Percentiles rank a stretch among this genome's conserved stretches.
Evolutionary conservation across 2,113 vertebrate species (phyloP).

Genomic region (Ardeotis arabs): DNA sequence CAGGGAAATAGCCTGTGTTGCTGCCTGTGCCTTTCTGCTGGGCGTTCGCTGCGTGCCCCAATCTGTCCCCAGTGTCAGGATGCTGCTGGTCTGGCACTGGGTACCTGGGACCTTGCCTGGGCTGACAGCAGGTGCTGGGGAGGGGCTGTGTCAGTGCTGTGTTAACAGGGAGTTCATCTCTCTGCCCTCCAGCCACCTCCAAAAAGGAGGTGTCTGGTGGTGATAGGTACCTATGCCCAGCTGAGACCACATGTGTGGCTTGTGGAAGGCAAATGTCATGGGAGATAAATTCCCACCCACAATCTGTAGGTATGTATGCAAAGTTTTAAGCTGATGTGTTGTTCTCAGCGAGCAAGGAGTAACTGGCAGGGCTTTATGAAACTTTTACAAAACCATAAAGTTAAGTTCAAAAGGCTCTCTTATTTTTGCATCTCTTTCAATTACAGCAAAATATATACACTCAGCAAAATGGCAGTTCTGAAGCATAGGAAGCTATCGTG

Average conservation of each 20-base stretch:
- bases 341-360: not conserved
- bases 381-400: not conserved
- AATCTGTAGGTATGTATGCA: rapidly evolving
- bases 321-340: not conserved
- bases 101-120: not conserved
- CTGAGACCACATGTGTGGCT: rapidly evolving
- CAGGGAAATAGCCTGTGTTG: not conserved
- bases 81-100: not conserved
- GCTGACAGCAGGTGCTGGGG: rapidly evolving
- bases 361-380: not conserved
- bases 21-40: not conserved
- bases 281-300: rapidly evolving
- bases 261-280: not conserved
- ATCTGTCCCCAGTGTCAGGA: not conserved
- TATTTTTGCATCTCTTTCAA: not conserved
- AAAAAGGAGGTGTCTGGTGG: rapidly evolving
- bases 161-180: not conserved
- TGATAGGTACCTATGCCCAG: rapidly evolving
- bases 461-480: not conserved
- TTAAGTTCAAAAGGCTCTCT: not conserved
- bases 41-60: rapidly evolving
- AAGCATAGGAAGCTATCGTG: not conserved
- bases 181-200: not conserved
- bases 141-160: not conserved
- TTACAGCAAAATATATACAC: not conserved